phyloP scores from a whole-genome alignment of 53 echinoderm and acorn worm genomes.

The Stichopus horrens region DNA sequence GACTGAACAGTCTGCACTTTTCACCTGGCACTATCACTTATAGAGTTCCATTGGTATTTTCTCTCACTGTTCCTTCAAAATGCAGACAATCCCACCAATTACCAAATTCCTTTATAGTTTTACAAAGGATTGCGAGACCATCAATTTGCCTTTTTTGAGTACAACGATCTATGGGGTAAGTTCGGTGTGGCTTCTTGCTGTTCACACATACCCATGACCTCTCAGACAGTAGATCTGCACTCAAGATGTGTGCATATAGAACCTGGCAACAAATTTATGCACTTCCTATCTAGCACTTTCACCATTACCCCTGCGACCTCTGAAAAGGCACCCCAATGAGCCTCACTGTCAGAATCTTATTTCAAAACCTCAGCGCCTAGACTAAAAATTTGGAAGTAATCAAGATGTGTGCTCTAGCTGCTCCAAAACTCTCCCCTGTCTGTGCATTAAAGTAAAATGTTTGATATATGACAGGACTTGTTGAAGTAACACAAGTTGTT shows the following conservation, averaged over 20 bases:
- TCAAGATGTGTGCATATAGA: conserved; percentile 1
- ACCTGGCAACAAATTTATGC: not conserved
- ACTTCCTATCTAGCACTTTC: conserved; percentile 40
- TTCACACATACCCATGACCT: conserved; percentile 43
- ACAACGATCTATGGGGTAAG: not conserved
- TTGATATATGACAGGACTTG: too few species aligned
- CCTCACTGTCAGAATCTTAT: conserved; percentile 31
- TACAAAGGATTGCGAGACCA: not conserved
- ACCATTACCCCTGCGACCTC: conserved; percentile 18
- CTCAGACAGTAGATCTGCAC: not conserved
- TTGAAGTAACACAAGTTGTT: too few species aligned
- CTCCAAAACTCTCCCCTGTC: not conserved
- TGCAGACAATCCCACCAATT: too few species aligned
- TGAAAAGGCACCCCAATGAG: conserved; percentile 28
- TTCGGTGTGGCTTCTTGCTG: conserved; percentile 33
- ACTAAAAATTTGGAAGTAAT: conserved; percentile 39
- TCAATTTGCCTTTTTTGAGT: not conserved
- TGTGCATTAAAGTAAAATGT: too few species aligned
- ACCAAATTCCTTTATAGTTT: not conserved
- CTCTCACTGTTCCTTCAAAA: too few species aligned
- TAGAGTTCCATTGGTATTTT: too few species aligned
- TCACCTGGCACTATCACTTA: too few species aligned
- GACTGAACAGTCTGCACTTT: too few species aligned
- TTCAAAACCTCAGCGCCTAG: conserved; percentile 28
- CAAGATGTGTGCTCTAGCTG: not conserved